phyloP scores from a whole-genome alignment of 2,113 vertebrate genomes.

The Lepus timidus region DNA sequence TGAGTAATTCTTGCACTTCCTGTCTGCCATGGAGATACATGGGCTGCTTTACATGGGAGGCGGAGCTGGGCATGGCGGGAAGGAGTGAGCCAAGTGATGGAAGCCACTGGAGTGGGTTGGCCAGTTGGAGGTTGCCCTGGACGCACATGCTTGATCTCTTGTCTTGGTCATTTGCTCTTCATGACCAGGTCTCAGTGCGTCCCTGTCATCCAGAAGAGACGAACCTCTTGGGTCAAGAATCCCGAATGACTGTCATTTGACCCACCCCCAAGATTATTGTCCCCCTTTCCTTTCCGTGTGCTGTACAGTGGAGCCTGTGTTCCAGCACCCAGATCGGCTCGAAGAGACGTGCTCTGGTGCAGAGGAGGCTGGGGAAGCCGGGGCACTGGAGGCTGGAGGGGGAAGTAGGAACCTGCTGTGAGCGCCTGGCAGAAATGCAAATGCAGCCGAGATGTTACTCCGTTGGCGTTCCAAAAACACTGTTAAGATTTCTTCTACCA shows the following conservation, averaged over 20 bases:
- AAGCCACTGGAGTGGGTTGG: neutral
- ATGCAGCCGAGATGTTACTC: constrained; percentile 60
- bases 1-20: constrained; percentile 89
- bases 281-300: neutral
- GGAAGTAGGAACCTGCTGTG: constrained; percentile 46
- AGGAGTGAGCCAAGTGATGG: neutral
- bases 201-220: neutral
- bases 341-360: neutral
- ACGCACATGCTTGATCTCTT: neutral
- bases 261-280: neutral
- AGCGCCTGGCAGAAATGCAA: constrained; percentile 58
- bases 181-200: neutral
- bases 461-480: constrained; percentile 65
- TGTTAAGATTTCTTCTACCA: constrained; percentile 68
- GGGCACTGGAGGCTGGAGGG: neutral
- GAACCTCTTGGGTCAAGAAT: neutral
- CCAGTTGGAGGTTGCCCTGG: neutral
- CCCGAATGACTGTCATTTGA: neutral
- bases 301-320: neutral
- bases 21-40: neutral
- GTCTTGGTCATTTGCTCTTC: constrained; percentile 10
- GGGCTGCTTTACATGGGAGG: constrained; percentile 66
- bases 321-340: neutral
- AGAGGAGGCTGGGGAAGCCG: neutral
- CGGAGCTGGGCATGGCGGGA: constrained; percentile 10